Evolutionary conservation across 2,113 vertebrate species (phyloP).

Genomic region (Romanogobio albipinnatus): DNA sequence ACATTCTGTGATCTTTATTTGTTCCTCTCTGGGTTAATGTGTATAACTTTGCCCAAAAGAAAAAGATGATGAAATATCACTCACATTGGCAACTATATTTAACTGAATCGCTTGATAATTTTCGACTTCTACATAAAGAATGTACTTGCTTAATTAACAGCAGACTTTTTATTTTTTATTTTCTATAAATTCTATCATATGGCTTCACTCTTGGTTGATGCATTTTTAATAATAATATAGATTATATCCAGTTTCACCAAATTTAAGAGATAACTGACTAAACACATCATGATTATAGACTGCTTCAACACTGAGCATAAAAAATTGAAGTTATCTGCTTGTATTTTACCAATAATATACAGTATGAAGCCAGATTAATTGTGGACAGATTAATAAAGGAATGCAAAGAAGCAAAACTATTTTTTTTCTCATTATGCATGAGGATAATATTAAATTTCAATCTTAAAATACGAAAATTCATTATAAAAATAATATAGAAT

Average conservation of each 20-base stretch:
- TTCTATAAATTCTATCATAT: background rate
- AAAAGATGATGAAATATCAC: conserved; percentile 25
- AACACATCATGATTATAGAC: background rate
- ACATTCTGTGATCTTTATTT: conserved; percentile 26
- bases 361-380: too few species aligned
- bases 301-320: background rate
- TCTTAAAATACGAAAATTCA: background rate
- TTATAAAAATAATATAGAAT: background rate
- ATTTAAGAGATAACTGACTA: background rate
- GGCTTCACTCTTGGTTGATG: background rate
- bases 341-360: too few species aligned
- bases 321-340: background rate
- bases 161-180: background rate
- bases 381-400: too few species aligned
- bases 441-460: too few species aligned
- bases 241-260: background rate
- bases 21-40: conserved; percentile 3
- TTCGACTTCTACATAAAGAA: background rate
- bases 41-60: background rate
- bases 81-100: conserved; percentile 5
- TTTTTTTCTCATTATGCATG: too few species aligned
- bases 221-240: background rate
- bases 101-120: background rate
- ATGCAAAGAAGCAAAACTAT: too few species aligned
- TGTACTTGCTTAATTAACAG: background rate